Percentiles rank a stretch among this genome's conserved stretches.
Evolutionary conservation across 1,140 invertebrate species (phyloP).

Genomic region (Grapholita molesta): DNA sequence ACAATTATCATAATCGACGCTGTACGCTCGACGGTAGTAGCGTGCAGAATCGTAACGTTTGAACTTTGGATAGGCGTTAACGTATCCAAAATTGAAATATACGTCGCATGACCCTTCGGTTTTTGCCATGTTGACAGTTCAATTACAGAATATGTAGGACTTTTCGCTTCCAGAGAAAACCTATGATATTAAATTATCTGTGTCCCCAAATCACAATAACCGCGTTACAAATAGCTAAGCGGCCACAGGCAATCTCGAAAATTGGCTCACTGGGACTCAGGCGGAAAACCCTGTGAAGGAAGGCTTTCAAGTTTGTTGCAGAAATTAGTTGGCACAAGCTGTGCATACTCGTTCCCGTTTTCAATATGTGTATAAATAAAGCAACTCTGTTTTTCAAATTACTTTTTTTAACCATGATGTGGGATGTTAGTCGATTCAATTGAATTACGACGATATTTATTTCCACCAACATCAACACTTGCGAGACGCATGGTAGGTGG

Average conservation of each 20-base stretch:
- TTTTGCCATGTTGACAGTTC: too few relatives aligned
- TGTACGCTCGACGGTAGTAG: too few relatives aligned
- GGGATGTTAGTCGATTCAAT: background rate
- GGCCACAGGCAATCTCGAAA: slow-evolving; percentile 1
- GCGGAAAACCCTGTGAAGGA: background rate
- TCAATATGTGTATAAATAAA: background rate
- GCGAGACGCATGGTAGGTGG: too few relatives aligned
- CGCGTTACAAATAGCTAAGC: background rate
- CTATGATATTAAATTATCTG: background rate
- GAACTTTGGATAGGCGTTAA: too few relatives aligned
- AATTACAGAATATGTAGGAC: background rate
- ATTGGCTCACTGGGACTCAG: background rate
- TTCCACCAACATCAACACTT: too few relatives aligned
- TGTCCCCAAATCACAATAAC: background rate
- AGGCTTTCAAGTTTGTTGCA: background rate
- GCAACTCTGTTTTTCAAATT: background rate
- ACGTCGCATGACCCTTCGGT: too few relatives aligned
- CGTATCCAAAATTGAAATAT: too few relatives aligned
- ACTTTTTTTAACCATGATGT: background rate
- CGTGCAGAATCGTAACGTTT: too few relatives aligned
- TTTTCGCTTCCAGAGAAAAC: background rate
- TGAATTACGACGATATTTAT: background rate
- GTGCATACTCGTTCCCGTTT: background rate
- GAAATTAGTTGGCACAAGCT: background rate
- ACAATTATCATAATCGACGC: too few relatives aligned